These are phyloP conservation scores for Oligia latruncula DNA, from an alignment of 2,888 invertebrate genomes.

Conservation along the genomic window DNA sequence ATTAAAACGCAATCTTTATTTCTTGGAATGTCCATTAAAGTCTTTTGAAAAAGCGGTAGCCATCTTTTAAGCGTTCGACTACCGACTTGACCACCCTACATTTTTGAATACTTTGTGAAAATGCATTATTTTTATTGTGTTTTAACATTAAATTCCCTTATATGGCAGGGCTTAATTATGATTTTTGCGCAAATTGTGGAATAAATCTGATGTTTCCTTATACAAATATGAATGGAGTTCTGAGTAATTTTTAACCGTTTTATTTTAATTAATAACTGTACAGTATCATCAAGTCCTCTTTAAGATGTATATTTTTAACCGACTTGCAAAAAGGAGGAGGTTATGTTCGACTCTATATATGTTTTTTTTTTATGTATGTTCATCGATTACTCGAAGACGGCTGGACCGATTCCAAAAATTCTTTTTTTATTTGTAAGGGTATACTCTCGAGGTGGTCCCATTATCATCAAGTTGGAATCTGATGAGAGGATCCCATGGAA, in stretches of 20 bases:
- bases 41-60: slow-evolving; percentile 11
- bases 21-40: slow-evolving; percentile 23
- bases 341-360: too few species aligned
- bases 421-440: too few species aligned
- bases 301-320: background rate
- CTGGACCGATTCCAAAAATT: too few species aligned
- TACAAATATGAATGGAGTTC: slow-evolving; percentile 34
- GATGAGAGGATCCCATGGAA: too few species aligned
- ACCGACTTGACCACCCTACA: background rate
- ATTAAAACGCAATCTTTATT: slow-evolving; percentile 49
- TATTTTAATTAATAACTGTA: slow-evolving; percentile 51
- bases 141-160: slow-evolving; percentile 40
- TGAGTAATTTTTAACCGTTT: slow-evolving; percentile 41
- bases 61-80: slow-evolving; percentile 39
- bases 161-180: slow-evolving; percentile 40
- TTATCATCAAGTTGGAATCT: too few species aligned
- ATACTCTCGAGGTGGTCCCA: too few species aligned
- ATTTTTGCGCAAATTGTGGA: slow-evolving; percentile 32
- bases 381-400: too few species aligned
- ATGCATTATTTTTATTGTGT: slow-evolving; percentile 43
- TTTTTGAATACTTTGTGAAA: slow-evolving; percentile 19
- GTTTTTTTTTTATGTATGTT: too few species aligned
- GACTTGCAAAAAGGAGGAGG: too few species aligned
- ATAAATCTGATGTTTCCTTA: slow-evolving; percentile 29
- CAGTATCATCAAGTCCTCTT: slow-evolving; percentile 3